Conservation (phyloP, 1,140 invertebrate species). For the Penaeus vannamei region DNA sequence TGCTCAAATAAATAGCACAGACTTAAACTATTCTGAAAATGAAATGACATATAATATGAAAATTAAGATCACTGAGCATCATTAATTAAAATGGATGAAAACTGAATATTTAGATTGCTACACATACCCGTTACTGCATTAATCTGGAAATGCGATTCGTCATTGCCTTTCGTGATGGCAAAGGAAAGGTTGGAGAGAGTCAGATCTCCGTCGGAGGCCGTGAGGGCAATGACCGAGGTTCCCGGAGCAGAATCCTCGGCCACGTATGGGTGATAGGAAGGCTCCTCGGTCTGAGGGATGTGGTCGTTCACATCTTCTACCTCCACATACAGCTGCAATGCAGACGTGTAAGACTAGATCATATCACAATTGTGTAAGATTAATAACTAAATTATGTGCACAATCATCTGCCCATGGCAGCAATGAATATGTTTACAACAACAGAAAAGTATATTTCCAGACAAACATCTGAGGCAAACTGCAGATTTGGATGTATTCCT, state of each 20-base stretch:
- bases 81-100: too few species aligned
- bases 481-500: background rate
- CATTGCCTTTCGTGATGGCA: slow-evolving; percentile 90
- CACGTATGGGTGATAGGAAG: slow-evolving; percentile 88
- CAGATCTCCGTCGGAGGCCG: slow-evolving; percentile 87
- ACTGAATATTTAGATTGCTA: background rate
- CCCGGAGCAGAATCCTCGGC: slow-evolving; percentile 86
- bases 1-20: too few species aligned
- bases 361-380: background rate
- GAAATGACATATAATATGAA: background rate
- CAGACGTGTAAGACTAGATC: slow-evolving; percentile 61
- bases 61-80: background rate
- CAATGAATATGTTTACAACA: too few species aligned
- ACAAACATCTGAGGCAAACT: too few species aligned
- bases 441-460: too few species aligned
- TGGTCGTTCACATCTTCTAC: slow-evolving; percentile 95
- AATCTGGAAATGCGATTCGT: slow-evolving; percentile 90
- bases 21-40: background rate
- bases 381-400: background rate
- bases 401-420: too few species aligned
- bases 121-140: slow-evolving; percentile 84
- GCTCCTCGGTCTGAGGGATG: slow-evolving; percentile 86
- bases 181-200: slow-evolving; percentile 77
- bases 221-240: slow-evolving; percentile 83
- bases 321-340: slow-evolving; percentile 86